A percentile compares a stretch with the other conserved stretches of the same genome.
phyloP scores from a whole-genome alignment of 2,113 vertebrate species.

The Nerophis ophidion region DNA sequence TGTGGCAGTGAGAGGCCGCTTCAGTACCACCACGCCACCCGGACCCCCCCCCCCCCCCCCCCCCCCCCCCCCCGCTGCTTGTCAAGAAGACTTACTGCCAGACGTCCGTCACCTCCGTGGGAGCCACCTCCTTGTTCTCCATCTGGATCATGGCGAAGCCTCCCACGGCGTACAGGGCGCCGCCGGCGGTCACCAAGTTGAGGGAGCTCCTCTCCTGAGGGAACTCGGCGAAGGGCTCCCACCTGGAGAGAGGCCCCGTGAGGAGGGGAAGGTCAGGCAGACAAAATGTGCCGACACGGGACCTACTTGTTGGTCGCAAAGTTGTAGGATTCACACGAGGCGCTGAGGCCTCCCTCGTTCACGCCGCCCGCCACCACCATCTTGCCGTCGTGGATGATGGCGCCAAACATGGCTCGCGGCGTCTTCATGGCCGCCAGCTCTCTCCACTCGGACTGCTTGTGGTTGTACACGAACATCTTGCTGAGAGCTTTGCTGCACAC shows the following conservation, averaged over 20 bases:
- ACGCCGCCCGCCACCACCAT: constrained; percentile 88
- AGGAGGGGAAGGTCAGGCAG: constrained; percentile 14
- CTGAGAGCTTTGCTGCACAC: constrained; percentile 87
- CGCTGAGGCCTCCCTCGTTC: constrained; percentile 90
- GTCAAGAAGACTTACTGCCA: constrained; percentile 90
- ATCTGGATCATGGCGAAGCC: constrained; percentile 92
- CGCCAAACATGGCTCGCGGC: constrained; percentile 92
- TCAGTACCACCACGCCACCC: not conserved
- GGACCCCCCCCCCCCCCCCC: accelerated
- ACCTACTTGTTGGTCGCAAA: constrained; percentile 85
- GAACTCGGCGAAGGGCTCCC: constrained; percentile 89
- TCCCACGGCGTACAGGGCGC: constrained; percentile 87
- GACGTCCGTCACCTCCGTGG: constrained; percentile 92
- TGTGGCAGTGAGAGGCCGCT: not conserved
- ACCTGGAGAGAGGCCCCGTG: constrained; percentile 65
- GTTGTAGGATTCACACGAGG: constrained; percentile 83
- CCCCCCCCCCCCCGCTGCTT: not conserved
- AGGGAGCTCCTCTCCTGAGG: constrained; percentile 96
- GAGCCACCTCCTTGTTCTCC: constrained; percentile 89
- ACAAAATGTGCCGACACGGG: not conserved
- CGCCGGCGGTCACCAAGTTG: constrained; percentile 79
- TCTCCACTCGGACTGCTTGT: constrained; percentile 95
- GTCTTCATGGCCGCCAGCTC: constrained; percentile 93
- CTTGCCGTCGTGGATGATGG: constrained; percentile 82
- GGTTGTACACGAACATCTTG: constrained; percentile 87